Evolutionary conservation across 1,140 invertebrate species (phyloP).

Genomic region (Bombyx mandarina): DNA sequence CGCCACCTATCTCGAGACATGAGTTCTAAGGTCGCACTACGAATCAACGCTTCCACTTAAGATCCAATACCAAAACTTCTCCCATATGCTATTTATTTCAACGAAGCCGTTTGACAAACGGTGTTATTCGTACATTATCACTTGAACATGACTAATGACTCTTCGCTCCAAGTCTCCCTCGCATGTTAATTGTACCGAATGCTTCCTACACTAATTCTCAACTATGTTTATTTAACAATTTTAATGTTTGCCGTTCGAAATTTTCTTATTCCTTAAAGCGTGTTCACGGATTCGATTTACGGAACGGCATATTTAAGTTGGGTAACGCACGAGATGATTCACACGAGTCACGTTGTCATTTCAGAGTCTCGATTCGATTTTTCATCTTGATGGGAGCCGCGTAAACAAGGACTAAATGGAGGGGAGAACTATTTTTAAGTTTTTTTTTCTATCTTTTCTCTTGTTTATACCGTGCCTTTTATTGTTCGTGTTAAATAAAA

Average conservation of each 20-base stretch:
- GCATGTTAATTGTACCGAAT: slow-evolving; percentile 59
- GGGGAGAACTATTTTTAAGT: slow-evolving; percentile 29
- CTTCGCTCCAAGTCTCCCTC: slow-evolving; percentile 41
- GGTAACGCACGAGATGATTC: slow-evolving; percentile 27
- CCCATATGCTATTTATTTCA: slow-evolving; percentile 7
- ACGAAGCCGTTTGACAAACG: slow-evolving; percentile 41
- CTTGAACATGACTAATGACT: slow-evolving; percentile 63
- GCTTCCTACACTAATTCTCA: slow-evolving; percentile 59
- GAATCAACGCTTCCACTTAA: slow-evolving; percentile 4
- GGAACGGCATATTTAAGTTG: slow-evolving; percentile 14
- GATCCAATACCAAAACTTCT: slow-evolving; percentile 4
- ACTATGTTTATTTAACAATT: slow-evolving; percentile 58
- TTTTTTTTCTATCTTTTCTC: too few species aligned
- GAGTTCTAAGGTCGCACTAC: too few species aligned
- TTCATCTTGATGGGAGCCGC: slow-evolving; percentile 49
- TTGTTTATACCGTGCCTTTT: slow-evolving; percentile 10
- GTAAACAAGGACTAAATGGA: slow-evolving; percentile 37
- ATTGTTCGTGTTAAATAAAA: slow-evolving; percentile 22
- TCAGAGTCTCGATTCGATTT: slow-evolving; percentile 55
- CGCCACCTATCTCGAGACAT: too few species aligned
- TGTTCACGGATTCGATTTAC: slow-evolving; percentile 2
- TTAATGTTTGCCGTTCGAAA: slow-evolving; percentile 11
- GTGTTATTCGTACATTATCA: slow-evolving; percentile 61
- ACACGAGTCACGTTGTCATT: slow-evolving; percentile 48
- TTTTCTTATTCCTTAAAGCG: too few species aligned